Percentiles rank a stretch among this genome's conserved stretches.
Conservation (phyloP, 2,113 vertebrate genomes). For the Phaethornis superciliosus region DNA sequence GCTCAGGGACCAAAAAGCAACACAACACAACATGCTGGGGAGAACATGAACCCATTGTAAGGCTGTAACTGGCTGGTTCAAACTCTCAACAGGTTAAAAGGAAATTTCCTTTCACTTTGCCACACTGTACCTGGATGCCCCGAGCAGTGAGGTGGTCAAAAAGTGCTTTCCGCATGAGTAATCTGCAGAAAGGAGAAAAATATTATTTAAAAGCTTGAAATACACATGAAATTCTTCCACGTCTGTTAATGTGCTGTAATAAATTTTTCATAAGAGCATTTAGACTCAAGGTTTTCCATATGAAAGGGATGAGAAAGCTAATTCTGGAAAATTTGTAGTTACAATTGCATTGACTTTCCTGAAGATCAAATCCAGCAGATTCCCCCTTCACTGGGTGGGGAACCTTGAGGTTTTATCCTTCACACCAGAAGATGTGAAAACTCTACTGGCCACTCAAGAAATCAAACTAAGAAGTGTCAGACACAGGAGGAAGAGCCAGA, state of each 20-base stretch:
- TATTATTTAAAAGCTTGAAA: neutral
- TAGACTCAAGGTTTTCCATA: neutral
- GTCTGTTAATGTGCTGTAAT: neutral
- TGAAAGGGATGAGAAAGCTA: neutral
- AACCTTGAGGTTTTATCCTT: neutral
- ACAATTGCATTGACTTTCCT: neutral
- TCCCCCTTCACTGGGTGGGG: neutral
- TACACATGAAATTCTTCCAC: neutral
- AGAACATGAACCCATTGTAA: neutral
- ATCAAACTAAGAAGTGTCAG: neutral
- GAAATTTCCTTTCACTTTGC: neutral
- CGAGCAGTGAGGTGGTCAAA: constrained; percentile 94
- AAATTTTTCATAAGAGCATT: neutral
- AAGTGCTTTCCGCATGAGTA: constrained; percentile 94
- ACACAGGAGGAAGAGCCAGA: neutral
- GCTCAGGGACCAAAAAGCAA: neutral
- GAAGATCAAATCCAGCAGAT: neutral
- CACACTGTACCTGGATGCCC: constrained; percentile 90
- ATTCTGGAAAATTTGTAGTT: neutral
- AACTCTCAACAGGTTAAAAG: neutral
- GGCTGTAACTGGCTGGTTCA: neutral
- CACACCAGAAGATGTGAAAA: neutral
- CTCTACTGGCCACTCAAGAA: neutral
- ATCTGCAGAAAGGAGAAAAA: constrained; percentile 75
- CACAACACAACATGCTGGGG: neutral